phyloP scores from a whole-genome alignment of 53 echinoderm and acorn worm genomes.

The Paracentrotus lividus region DNA sequence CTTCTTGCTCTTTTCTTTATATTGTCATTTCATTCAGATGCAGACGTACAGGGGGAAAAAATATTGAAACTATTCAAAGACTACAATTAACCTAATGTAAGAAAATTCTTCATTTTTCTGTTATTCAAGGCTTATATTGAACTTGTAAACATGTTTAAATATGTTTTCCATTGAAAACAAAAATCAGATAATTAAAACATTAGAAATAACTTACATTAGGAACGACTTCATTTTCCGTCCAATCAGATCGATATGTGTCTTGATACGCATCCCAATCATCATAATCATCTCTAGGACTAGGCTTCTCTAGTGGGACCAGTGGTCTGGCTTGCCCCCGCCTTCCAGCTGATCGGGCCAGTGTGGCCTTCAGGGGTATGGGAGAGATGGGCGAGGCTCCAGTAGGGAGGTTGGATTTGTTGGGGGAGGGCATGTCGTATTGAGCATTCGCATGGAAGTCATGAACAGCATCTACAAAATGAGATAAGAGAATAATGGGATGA shows the following conservation, averaged over 20 bases:
- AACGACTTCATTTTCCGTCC: constrained; percentile 79
- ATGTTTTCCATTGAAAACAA: too few species aligned
- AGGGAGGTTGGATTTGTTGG: constrained; percentile 65
- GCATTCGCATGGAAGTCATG: constrained; percentile 74
- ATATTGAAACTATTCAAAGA: too few species aligned
- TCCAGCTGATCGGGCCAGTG: constrained; percentile 91
- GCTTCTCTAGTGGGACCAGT: constrained; percentile 81
- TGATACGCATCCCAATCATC: constrained; percentile 79
- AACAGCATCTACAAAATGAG: constrained; percentile 41
- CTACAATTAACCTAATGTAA: too few species aligned
- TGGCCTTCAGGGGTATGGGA: constrained; percentile 89
- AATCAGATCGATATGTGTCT: constrained; percentile 74
- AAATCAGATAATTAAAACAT: not conserved
- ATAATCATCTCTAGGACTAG: constrained; percentile 77
- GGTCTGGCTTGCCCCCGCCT: constrained; percentile 77
- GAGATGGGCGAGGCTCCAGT: constrained; percentile 65
- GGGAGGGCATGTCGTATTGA: constrained; percentile 67
- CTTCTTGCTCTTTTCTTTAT: too few species aligned
- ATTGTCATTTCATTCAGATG: too few species aligned
- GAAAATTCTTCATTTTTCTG: too few species aligned
- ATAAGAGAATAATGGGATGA: not conserved
- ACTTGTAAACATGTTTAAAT: too few species aligned
- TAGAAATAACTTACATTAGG: constrained; percentile 75
- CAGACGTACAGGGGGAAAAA: too few species aligned
- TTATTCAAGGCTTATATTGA: too few species aligned